Conservation (phyloP, 2,888 invertebrate species). For the Scaptomyza polygonia region DNA sequence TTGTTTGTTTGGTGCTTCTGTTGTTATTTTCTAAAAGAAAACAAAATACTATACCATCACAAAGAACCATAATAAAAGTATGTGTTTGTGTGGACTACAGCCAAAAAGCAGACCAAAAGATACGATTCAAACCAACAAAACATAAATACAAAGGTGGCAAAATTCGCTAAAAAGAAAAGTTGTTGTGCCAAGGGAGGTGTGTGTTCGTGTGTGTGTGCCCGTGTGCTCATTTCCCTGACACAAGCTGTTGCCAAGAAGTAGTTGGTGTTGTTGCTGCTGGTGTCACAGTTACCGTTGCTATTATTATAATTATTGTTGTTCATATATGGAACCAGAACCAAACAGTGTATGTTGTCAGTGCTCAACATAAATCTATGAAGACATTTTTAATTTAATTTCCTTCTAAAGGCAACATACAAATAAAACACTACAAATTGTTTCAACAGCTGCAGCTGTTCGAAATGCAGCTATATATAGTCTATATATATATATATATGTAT, state of each 20-base stretch:
- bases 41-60: slow-evolving; percentile 14
- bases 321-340: slow-evolving; percentile 18
- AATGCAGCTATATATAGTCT: slow-evolving; percentile 29
- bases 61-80: slow-evolving; percentile 18
- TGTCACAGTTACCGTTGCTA: slow-evolving; percentile 29
- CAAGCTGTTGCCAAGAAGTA: slow-evolving; percentile 8
- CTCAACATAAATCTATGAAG: slow-evolving; percentile 56
- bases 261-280: slow-evolving; percentile 44
- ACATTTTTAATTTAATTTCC: slow-evolving; percentile 70
- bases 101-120: slow-evolving; percentile 5
- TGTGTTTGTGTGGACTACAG: slow-evolving; percentile 1
- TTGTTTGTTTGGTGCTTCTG: slow-evolving; percentile 26
- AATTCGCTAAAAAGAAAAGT: slow-evolving; percentile 11
- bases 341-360: slow-evolving; percentile 5
- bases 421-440: slow-evolving; percentile 51
- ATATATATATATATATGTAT: neutral
- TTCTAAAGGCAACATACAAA: slow-evolving; percentile 31
- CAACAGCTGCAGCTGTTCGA: slow-evolving; percentile 63
- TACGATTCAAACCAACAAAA: slow-evolving; percentile 17
- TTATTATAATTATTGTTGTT: slow-evolving; percentile 9
- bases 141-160: slow-evolving; percentile 38
- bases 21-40: slow-evolving; percentile 35
- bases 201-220: too few species aligned
- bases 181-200: neutral
- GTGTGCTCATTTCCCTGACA: slow-evolving; percentile 30